Evolutionary conservation across 2,797 vertebrate species (phyloP), one percentile per base, ranked within the genome.

Genomic region (Lepus townsendii): DNA sequence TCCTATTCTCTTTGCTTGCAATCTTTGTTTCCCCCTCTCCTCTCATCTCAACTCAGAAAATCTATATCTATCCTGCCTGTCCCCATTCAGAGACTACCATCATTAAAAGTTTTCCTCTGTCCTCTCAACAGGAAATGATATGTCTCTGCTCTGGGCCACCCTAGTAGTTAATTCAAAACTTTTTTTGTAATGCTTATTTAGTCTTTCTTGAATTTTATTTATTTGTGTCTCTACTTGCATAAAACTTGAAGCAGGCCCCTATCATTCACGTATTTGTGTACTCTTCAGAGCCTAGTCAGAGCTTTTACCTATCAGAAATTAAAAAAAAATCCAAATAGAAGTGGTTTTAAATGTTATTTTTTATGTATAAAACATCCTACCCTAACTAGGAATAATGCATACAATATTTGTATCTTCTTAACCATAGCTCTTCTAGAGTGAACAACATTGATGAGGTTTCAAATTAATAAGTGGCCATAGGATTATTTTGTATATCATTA

Each of bases 291-390:
- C 52, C 60, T 22, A 75, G 27, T 3, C 82, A 65, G 13, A 30
- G 17, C 4, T 89, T 84, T 86, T 65, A 24, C 2, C 0, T 65
- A 26, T 54, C 20, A 69, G 62, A 17, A 73, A 52, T 27, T 27
- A n/a, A 66, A 83, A 78, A 52, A 62, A 63, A 0, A 42, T 22
- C 47, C 54, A 73, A 7, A 57, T 14, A 57, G 54, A 57, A 57
- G 54, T 83, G 24, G 17, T 71, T 71, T 89, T 57, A 73, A 78
- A 63, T 92, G 27, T 69, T 84, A 47, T 80, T 88, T 72, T 85
- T 11, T 35, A 35, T 91, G 24, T 78, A 50, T 42, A 35, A 86
- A 83, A 65, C 57, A 68, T 85, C n/a, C 14, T 77, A 7, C 52
- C 22, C n/a, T 38, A 78, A 47, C 13, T 20, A 90, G 54, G 2